Base-by-base conservation (phyloP, 2,888 invertebrate species). In the Drymonia ruficornis region DNA sequence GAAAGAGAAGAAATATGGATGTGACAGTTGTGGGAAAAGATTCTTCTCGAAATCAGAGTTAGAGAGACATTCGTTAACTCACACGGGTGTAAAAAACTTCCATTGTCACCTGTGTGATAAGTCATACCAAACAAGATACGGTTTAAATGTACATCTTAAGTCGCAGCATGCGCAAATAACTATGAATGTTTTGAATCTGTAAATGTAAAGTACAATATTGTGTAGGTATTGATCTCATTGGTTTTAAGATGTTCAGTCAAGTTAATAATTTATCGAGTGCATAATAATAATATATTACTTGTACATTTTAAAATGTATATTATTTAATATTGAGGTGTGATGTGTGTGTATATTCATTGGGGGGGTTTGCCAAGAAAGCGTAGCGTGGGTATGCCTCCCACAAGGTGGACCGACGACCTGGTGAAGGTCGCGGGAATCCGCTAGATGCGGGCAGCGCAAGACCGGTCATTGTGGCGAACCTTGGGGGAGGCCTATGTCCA, bases 51-150 rank as follows among this genome's bases (percentile, higher is more conserved):
- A 90, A 67, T 91, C 90, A 0, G 91, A 91, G 56, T 65, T 93
- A 47, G 87, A 90, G 53, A 76, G 91, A 49, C 93, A 93, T 74
- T 87, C 83, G 0, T 61, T 93, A 9, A 91, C 91, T 0, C 93
- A 93, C 52, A 91, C 92, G 0, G 93, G 92, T 0, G 89, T 89
- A 0, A 93, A 93, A 61, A 92, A 93, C 50, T 93, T 89, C 53
- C 91, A 91, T 54, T 93, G 93, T 56, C 87, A 91, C 63, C 56
- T 89, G 40, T 93, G 93, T 76, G 87, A 90, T 53, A 93, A 93
- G 48, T 90, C 92, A 0, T 93, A 93, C 62, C 91, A 92, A 67
- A 92, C 91, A 34, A 83, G 90, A 55, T 89, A 93, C 44, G 93
- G 93, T 0, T 70, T 93, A 43, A 93, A 92, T 80, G 89, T 91